Conservation (phyloP, 1,140 invertebrate species). For the Hormaphis cornu region DNA sequence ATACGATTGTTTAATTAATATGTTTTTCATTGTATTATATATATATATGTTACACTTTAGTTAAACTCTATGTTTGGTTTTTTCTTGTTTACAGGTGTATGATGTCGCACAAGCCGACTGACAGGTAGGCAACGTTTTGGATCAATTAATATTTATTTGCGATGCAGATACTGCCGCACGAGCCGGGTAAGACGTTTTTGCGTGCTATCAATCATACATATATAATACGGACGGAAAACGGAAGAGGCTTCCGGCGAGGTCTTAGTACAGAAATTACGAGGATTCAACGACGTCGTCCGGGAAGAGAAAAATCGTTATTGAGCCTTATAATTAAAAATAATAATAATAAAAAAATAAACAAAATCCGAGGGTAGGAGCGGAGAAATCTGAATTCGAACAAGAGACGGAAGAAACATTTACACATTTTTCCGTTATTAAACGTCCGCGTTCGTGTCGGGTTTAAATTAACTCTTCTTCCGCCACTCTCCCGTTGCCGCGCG, state of each 20-base stretch:
- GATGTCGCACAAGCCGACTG: slow-evolving; percentile 40
- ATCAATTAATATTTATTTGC: not conserved
- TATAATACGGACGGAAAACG: not conserved
- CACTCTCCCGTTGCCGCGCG: not conserved
- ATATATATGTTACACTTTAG: slow-evolving; percentile 32
- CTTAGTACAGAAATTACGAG: not conserved
- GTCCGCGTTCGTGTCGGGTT: slow-evolving; percentile 32
- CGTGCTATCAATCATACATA: not conserved
- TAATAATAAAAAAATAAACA: not conserved
- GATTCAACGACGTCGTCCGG: not conserved
- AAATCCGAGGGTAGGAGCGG: not conserved
- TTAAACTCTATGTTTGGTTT: slow-evolving; percentile 38
- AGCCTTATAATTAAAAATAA: slow-evolving; percentile 24
- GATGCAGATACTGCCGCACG: not conserved
- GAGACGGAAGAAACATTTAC: slow-evolving; percentile 30
- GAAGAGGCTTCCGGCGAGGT: not conserved
- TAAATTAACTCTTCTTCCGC: slow-evolving; percentile 28
- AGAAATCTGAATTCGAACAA: slow-evolving; percentile 27
- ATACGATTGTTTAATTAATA: not conserved
- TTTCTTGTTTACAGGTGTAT: slow-evolving; percentile 41
- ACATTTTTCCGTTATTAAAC: slow-evolving; percentile 32
- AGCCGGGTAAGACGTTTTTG: slow-evolving; percentile 3
- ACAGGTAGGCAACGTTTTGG: slow-evolving; percentile 38
- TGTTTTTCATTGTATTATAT: slow-evolving; percentile 1
- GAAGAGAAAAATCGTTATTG: slow-evolving; percentile 11